phyloP scores from a whole-genome alignment of 2,797 vertebrate species.

The Cynodonichthys magdalenae region DNA sequence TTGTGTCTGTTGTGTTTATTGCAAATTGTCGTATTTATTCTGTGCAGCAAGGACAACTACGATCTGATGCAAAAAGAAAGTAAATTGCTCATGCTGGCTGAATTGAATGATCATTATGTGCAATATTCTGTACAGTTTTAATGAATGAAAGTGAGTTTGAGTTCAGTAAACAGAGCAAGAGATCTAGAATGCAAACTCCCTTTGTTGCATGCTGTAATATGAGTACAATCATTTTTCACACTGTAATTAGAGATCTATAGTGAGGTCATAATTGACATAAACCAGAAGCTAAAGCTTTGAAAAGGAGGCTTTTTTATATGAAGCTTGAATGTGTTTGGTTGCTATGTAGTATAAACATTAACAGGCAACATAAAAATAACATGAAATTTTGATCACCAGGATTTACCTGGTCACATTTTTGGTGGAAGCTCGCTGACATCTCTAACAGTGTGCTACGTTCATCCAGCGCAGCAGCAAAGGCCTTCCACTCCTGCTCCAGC shows the following conservation, averaged over 20 bases:
- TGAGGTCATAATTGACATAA: neutral
- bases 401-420: slow-evolving; percentile 95
- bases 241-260: neutral
- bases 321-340: neutral
- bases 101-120: too few species aligned
- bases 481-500: slow-evolving; percentile 98
- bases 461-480: slow-evolving; percentile 94
- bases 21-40: too few species aligned
- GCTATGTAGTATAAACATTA: too few species aligned
- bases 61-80: too few species aligned
- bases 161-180: neutral
- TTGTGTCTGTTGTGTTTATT: too few species aligned
- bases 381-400: neutral
- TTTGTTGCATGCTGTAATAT: neutral
- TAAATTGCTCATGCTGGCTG: too few species aligned
- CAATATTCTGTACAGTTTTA: neutral
- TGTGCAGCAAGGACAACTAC: too few species aligned
- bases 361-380: neutral
- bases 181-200: neutral
- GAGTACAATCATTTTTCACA: neutral
- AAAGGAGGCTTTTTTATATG: neutral
- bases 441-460: slow-evolving; percentile 96
- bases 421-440: slow-evolving; percentile 97
- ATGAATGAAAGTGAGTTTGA: neutral
- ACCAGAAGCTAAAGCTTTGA: neutral